Conservation (phyloP, 2,888 invertebrate species). For the Cataglyphis livida region DNA sequence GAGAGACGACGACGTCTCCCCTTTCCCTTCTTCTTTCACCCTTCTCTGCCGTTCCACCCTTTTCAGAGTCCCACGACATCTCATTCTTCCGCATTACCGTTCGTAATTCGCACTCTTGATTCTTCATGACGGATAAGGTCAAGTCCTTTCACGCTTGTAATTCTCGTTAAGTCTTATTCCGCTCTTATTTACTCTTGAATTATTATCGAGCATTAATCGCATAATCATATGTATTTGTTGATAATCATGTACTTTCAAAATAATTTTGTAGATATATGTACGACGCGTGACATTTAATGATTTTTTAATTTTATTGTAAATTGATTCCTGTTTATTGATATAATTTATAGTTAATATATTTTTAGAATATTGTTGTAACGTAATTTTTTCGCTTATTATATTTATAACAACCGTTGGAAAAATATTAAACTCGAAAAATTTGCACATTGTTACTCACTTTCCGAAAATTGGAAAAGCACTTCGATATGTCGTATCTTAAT, state of each 20-base stretch:
- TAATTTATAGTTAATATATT: neutral
- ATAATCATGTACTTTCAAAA: neutral
- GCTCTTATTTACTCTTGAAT: neutral
- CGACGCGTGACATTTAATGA: neutral
- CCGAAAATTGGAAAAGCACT: neutral
- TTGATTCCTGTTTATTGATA: neutral
- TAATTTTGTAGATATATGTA: neutral
- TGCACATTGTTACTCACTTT: neutral
- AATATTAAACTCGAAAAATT: conserved; percentile 5
- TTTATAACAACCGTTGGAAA: neutral
- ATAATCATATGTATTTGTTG: neutral
- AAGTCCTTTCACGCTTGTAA: neutral
- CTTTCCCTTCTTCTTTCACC: conserved; percentile 35
- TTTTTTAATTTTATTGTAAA: neutral
- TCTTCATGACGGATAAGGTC: conserved; percentile 64
- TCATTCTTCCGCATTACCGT: conserved; percentile 64
- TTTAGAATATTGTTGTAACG: neutral
- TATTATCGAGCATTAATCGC: conserved; percentile 33
- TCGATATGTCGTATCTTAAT: neutral
- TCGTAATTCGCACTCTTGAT: conserved; percentile 66
- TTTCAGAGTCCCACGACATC: conserved; percentile 60
- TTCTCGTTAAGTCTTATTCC: conserved; percentile 1
- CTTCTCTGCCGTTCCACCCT: conserved; percentile 35
- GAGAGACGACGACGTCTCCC: conserved; percentile 70
- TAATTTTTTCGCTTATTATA: neutral